Evolutionary conservation across 2,888 invertebrate species (phyloP).

Genomic region (Rhopalosiphum nymphaeae): DNA sequence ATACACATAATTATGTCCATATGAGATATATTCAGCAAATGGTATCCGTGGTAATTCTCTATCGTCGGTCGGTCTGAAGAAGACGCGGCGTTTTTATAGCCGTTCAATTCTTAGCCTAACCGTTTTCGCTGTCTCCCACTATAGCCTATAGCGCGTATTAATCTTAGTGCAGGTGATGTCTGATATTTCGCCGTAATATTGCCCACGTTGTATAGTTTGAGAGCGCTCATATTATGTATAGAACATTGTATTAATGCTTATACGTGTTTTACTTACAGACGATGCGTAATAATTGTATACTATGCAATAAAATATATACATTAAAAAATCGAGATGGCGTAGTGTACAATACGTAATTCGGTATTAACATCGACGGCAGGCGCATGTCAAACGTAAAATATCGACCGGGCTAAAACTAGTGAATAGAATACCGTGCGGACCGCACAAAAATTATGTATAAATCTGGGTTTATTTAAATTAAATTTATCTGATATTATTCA

Average conservation of each 20-base stretch:
- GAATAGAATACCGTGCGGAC: no score
- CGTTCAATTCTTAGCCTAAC: not conserved
- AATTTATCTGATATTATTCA: no score
- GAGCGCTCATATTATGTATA: not conserved
- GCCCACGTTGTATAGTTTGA: not conserved
- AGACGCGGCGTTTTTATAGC: not conserved
- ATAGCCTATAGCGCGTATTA: not conserved
- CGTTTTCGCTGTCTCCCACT: not conserved
- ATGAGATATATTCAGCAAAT: not conserved
- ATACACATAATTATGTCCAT: not conserved
- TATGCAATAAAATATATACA: not conserved
- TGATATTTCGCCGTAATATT: not conserved
- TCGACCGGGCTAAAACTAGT: no score
- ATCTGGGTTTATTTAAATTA: no score
- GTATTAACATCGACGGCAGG: not conserved
- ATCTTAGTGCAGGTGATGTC: not conserved
- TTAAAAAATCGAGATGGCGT: not conserved
- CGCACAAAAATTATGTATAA: no score
- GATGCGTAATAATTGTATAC: not conserved
- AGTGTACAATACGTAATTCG: not conserved
- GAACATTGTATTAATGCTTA: not conserved
- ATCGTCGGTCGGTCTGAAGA: not conserved
- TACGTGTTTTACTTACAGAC: not conserved
- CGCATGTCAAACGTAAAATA: no score
- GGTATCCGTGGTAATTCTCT: not conserved